phyloP scores from a whole-genome alignment of 2,797 vertebrate species.

The Channallabes apus region DNA sequence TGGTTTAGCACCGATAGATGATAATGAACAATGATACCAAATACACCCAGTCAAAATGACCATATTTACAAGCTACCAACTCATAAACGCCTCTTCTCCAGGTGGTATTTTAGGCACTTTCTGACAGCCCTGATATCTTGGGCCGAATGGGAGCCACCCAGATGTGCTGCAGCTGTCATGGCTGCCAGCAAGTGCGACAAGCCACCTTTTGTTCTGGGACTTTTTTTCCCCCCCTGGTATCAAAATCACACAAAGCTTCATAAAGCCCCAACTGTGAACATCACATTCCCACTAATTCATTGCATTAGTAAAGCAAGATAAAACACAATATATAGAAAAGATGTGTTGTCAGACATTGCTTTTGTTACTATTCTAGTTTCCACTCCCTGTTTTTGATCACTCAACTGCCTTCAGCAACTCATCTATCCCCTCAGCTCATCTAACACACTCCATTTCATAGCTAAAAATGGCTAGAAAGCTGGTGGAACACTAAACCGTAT shows the following conservation, averaged over 20 bases:
- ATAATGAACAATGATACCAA: neutral
- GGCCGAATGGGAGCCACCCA: neutral
- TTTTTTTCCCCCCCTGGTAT: neutral
- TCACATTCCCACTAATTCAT: neutral
- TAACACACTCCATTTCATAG: constrained; percentile 12
- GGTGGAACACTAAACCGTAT: neutral
- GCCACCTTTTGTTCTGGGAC: neutral
- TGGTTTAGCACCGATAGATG: too few species aligned
- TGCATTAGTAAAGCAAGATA: constrained; percentile 7
- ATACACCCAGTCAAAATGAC: neutral
- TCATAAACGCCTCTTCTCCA: neutral
- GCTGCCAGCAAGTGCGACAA: neutral
- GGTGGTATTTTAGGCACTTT: neutral
- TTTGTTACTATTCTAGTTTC: neutral
- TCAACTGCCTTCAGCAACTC: neutral
- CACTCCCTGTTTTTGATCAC: neutral
- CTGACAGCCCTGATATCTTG: neutral
- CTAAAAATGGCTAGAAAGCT: constrained; percentile 18
- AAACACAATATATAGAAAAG: neutral
- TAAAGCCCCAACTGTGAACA: neutral
- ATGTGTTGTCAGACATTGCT: neutral
- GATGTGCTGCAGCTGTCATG: constrained; percentile 2
- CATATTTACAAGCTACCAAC: neutral
- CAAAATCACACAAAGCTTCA: neutral
- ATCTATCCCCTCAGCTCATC: constrained; percentile 9